These are phyloP conservation scores for Triops longicaudatus DNA, from an alignment of 1,140 invertebrate genomes.

Conservation along the genomic window DNA sequence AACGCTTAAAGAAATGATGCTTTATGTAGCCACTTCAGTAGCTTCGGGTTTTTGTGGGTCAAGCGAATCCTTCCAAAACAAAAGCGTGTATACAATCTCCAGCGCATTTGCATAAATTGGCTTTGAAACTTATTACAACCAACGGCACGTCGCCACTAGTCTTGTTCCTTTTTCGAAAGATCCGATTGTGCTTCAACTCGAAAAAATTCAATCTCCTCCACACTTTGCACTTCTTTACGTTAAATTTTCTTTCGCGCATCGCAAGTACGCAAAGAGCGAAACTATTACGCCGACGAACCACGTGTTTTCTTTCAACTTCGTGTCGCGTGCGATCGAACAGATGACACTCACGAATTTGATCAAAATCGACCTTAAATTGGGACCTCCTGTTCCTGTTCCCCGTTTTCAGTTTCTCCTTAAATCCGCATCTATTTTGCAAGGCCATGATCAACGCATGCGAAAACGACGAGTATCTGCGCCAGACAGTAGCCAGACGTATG, in stretches of 20 bases:
- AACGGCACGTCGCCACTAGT: background rate
- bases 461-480: conserved; percentile 2
- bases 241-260: too few species aligned
- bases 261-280: too few species aligned
- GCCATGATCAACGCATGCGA: background rate
- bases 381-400: too few species aligned
- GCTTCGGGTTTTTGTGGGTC: background rate
- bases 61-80: background rate
- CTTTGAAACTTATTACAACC: conserved; percentile 4
- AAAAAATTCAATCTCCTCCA: background rate
- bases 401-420: background rate
- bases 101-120: conserved; percentile 11
- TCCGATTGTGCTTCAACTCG: background rate
- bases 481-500: background rate
- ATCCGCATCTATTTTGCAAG: background rate
- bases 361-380: too few species aligned
- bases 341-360: too few species aligned
- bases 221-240: too few species aligned
- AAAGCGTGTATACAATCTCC: background rate
- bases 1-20: too few species aligned
- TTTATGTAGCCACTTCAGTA: background rate
- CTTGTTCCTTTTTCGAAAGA: background rate
- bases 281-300: background rate
- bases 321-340: too few species aligned
- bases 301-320: too few species aligned